A percentile compares a stretch with the other conserved stretches of the same genome.
These are phyloP conservation scores for Noctua pronuba DNA, from an alignment of 2,888 invertebrate genomes.

Conservation along the genomic window DNA sequence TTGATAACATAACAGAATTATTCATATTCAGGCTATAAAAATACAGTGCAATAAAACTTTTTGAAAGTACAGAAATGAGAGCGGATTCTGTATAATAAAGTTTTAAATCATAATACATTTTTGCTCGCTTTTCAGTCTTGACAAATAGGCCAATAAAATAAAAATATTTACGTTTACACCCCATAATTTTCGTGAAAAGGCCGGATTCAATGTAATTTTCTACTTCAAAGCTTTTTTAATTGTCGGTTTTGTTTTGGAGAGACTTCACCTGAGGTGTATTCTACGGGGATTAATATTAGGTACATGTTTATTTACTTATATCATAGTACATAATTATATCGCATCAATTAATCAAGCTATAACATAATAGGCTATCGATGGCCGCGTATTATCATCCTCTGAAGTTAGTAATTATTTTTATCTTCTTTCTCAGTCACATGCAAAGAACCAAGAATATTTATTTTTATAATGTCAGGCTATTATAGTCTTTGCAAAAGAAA, in stretches of 20 bases:
- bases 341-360: neutral
- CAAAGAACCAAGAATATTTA: neutral
- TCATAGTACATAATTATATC: neutral
- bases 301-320: neutral
- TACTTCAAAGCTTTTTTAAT: constrained; percentile 11
- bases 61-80: constrained; percentile 29
- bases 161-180: constrained; percentile 45
- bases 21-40: constrained; percentile 21
- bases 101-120: neutral
- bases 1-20: constrained; percentile 12
- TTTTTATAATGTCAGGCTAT: constrained; percentile 1
- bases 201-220: constrained; percentile 38
- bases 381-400: neutral
- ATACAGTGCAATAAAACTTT: constrained; percentile 28
- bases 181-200: constrained; percentile 44
- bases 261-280: neutral
- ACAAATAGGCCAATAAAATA: constrained; percentile 35
- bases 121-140: constrained; percentile 15
- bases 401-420: neutral
- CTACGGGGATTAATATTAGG: neutral
- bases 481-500: constrained; percentile 18
- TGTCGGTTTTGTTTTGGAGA: neutral
- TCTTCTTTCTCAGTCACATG: too few relatives aligned
- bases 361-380: neutral
- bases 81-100: constrained; percentile 29